A percentile compares a stretch with the other conserved stretches of the same genome.
Evolutionary conservation across 2,797 vertebrate genomes (phyloP).

Genomic region (Acridotheres tristis): DNA sequence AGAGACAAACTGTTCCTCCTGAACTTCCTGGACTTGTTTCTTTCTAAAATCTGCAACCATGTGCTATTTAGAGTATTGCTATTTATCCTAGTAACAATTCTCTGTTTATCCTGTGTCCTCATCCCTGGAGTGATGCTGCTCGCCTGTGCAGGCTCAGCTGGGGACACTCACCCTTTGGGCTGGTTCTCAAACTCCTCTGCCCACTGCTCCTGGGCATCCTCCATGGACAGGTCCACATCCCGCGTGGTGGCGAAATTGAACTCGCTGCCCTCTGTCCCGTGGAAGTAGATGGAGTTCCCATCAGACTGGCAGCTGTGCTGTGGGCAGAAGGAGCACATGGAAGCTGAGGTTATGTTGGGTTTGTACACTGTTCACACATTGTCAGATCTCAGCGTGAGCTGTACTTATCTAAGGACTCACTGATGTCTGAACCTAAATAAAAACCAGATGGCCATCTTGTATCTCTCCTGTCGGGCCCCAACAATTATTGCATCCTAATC

Average conservation of each 20-base stretch:
- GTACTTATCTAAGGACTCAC: not conserved
- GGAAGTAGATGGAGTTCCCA: conserved; percentile 95
- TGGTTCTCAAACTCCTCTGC: conserved; percentile 95
- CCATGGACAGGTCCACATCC: conserved; percentile 91
- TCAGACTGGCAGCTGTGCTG: conserved; percentile 99
- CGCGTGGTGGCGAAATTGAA: conserved; percentile 92
- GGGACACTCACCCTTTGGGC: conserved; percentile 86
- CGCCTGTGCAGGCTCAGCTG: not conserved
- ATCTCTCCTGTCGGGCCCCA: not conserved
- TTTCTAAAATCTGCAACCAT: not conserved
- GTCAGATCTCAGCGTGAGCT: conserved; percentile 27
- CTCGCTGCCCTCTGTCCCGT: conserved; percentile 87
- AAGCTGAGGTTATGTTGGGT: not conserved
- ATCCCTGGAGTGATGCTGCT: not conserved
- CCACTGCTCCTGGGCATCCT: conserved; percentile 93
- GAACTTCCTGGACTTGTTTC: not conserved
- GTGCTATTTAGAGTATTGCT: not conserved
- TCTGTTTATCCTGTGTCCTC: not conserved
- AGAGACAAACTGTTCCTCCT: not conserved
- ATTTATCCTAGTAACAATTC: not conserved
- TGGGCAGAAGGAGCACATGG: conserved; percentile 48
- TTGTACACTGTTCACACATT: not conserved
- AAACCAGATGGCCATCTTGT: not conserved
- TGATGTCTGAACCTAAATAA: not conserved
- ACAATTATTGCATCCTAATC: not conserved